Evolutionary conservation across 2,888 invertebrate species (phyloP).

Genomic region (Dynastes hyllus): DNA sequence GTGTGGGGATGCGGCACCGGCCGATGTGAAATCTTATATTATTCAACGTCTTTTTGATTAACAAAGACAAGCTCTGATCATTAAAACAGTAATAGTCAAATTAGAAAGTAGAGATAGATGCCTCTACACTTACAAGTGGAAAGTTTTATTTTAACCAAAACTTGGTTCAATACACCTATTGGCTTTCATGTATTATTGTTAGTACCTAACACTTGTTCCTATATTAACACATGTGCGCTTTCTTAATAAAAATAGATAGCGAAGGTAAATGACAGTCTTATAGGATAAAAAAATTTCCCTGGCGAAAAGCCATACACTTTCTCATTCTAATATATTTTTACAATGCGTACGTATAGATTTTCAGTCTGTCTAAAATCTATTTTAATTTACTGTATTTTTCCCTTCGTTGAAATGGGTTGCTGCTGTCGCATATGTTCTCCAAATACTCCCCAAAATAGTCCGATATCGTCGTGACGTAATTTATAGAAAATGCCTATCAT

Average conservation of each 20-base stretch:
- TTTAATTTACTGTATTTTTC: background rate
- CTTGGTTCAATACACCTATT: background rate
- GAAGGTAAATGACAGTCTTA: slow-evolving; percentile 20
- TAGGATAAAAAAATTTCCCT: slow-evolving; percentile 12
- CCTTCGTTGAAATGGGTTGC: background rate
- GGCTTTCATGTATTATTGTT: background rate
- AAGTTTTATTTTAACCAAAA: background rate
- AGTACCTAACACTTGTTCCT: background rate
- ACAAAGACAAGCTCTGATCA: no score
- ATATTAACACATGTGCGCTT: background rate
- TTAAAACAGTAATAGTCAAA: no score
- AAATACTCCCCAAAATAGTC: background rate
- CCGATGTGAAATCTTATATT: no score
- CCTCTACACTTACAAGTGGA: background rate
- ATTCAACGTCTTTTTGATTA: no score
- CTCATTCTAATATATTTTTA: background rate
- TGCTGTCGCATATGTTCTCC: background rate
- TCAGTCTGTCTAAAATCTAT: background rate
- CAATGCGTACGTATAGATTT: background rate
- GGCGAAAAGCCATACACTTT: slow-evolving; percentile 20
- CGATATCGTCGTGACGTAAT: background rate
- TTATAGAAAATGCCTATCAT: no score
- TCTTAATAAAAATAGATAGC: slow-evolving; percentile 13
- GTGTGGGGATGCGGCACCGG: no score
- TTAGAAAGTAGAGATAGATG: no score